Evolutionary conservation across 2,888 invertebrate species (phyloP).

Genomic region (Podabrus alpinus): DNA sequence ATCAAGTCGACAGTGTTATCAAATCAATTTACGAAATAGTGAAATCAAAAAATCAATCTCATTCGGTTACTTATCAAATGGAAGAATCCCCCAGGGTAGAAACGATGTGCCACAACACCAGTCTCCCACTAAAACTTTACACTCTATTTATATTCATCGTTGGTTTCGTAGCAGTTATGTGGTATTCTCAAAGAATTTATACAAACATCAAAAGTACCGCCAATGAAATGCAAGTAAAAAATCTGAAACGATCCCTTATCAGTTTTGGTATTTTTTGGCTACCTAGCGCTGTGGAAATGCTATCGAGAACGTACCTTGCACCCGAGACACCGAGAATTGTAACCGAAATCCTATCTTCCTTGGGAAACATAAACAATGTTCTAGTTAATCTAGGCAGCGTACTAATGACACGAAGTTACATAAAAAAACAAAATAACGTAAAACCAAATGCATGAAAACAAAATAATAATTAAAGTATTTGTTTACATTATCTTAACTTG

Average conservation of each 20-base stretch:
- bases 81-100: background rate
- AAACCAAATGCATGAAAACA: background rate
- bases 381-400: slow-evolving; percentile 37
- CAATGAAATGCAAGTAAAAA: slow-evolving; percentile 22
- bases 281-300: slow-evolving; percentile 46
- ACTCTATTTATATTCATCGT: slow-evolving; percentile 45
- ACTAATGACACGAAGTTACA: slow-evolving; percentile 4
- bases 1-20: slow-evolving; percentile 44
- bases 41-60: slow-evolving; percentile 16
- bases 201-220: slow-evolving; percentile 33
- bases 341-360: slow-evolving; percentile 41
- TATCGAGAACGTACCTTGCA: slow-evolving; percentile 44
- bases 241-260: slow-evolving; percentile 38
- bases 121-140: slow-evolving; percentile 40
- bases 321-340: slow-evolving; percentile 38
- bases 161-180: slow-evolving; percentile 40
- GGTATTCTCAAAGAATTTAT: slow-evolving; percentile 45
- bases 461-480: background rate
- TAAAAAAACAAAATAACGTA: background rate
- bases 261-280: slow-evolving; percentile 47
- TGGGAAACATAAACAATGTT: slow-evolving; percentile 43
- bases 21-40: slow-evolving; percentile 47
- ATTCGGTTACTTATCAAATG: background rate
- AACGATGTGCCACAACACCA: slow-evolving; percentile 12
- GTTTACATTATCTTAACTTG: background rate